These are phyloP conservation scores for Takifugu bimaculatus DNA, from an alignment of 2,113 vertebrate species.

Conservation along the genomic window DNA sequence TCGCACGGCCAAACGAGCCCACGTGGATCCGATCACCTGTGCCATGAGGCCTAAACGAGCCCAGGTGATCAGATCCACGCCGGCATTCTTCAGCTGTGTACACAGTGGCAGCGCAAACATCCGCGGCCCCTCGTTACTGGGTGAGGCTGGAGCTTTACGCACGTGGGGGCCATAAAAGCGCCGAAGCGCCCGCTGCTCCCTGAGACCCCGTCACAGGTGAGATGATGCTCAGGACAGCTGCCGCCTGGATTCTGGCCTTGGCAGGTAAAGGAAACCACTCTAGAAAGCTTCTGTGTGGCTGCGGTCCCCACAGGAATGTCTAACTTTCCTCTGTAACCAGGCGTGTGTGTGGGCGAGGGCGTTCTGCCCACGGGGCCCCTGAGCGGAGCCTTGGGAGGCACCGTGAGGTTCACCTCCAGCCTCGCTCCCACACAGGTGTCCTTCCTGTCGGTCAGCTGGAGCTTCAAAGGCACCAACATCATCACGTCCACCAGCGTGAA, in stretches of 20 bases:
- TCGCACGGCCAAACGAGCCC: background rate
- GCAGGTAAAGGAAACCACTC: slow-evolving; percentile 30
- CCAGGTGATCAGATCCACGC: background rate
- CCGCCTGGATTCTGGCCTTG: slow-evolving; percentile 24
- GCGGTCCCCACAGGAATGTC: background rate
- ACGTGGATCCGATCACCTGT: background rate
- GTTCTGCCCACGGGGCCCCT: slow-evolving; percentile 49
- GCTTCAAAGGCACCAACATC: slow-evolving; percentile 43
- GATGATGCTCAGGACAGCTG: background rate
- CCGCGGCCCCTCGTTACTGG: background rate
- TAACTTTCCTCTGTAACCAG: slow-evolving; percentile 11
- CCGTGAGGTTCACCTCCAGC: slow-evolving; percentile 43
- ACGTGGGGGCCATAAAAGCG: slow-evolving; percentile 46
- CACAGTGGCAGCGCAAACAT: slow-evolving; percentile 29
- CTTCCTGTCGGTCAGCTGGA: slow-evolving; percentile 57
- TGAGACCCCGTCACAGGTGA: slow-evolving; percentile 7
- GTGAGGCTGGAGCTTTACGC: slow-evolving; percentile 6
- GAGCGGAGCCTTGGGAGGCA: slow-evolving; percentile 37
- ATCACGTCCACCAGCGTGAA: slow-evolving; percentile 27
- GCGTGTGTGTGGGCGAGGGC: slow-evolving; percentile 22
- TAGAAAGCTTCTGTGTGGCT: background rate
- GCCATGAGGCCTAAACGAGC: background rate
- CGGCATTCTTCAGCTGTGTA: slow-evolving; percentile 9
- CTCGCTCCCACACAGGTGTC: slow-evolving; percentile 22
- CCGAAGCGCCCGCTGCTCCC: background rate